These are phyloP conservation scores for Bufotes viridis DNA, from an alignment of 2,797 vertebrate species.

Conservation along the genomic window DNA sequence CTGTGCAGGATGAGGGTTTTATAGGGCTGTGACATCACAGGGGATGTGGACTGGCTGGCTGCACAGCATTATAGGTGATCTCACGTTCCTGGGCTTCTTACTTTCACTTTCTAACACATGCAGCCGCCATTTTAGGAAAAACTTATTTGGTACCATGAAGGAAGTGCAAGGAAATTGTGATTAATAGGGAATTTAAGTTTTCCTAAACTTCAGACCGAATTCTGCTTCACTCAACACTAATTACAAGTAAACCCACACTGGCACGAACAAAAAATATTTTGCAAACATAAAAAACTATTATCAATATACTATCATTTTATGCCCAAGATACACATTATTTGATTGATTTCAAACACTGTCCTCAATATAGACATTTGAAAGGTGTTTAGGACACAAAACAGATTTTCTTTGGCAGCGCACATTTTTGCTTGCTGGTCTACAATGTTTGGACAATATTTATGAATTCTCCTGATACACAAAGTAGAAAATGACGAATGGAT, in stretches of 20 bases:
- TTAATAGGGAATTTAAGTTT: too few relatives aligned
- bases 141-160: too few relatives aligned
- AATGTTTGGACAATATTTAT: constrained; percentile 2
- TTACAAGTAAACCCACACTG: background rate
- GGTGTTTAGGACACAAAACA: constrained; percentile 3
- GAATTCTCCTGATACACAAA: constrained; percentile 32
- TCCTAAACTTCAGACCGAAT: too few relatives aligned
- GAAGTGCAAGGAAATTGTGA: too few relatives aligned
- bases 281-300: background rate
- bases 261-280: background rate
- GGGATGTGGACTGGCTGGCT: too few relatives aligned
- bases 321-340: background rate
- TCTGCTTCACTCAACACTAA: too few relatives aligned
- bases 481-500: constrained; percentile 48
- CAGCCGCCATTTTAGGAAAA: too few relatives aligned
- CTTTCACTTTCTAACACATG: too few relatives aligned
- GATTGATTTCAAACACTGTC: background rate
- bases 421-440: constrained; percentile 10
- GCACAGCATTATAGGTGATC: too few relatives aligned
- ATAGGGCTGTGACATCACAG: too few relatives aligned
- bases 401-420: constrained; percentile 1
- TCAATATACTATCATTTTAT: background rate
- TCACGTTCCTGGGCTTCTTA: too few relatives aligned
- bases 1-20: too few relatives aligned
- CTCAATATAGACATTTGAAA: background rate